Evolutionary conservation across 1,140 invertebrate genomes (phyloP).

Genomic region (Dendroctonus ponderosae): DNA sequence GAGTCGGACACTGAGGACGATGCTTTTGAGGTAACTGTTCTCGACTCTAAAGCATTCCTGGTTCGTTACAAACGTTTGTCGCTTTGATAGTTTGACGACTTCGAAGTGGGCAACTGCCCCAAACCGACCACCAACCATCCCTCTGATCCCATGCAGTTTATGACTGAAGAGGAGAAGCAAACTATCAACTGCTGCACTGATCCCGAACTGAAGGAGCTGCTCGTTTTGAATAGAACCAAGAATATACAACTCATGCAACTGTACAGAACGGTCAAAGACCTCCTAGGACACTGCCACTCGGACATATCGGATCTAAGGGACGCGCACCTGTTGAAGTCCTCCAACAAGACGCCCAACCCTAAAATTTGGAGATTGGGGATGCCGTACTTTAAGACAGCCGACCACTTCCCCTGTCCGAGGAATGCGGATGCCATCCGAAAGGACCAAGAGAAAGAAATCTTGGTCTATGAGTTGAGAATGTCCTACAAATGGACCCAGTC

Average conservation of each 20-base stretch:
- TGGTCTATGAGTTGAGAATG: conserved; percentile 35
- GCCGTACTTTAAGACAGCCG: conserved; percentile 47
- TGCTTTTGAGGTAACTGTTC: neutral
- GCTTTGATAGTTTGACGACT: neutral
- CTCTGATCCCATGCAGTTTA: conserved; percentile 6
- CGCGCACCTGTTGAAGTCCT: neutral
- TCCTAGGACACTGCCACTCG: conserved; percentile 33
- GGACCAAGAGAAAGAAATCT: conserved; percentile 37
- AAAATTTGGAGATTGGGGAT: conserved; percentile 40
- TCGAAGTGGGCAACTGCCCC: conserved; percentile 16
- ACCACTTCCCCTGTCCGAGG: conserved; percentile 39
- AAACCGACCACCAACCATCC: conserved; percentile 12
- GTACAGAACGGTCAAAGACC: conserved; percentile 38
- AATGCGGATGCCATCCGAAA: conserved; percentile 43
- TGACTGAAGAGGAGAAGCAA: conserved; percentile 34
- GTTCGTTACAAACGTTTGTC: conserved; percentile 1
- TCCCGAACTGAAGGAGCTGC: conserved; percentile 33
- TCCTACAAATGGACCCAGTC: conserved; percentile 35
- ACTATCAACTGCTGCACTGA: conserved; percentile 36
- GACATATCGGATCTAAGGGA: conserved; percentile 30
- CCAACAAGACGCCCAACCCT: neutral
- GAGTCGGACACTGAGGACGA: neutral
- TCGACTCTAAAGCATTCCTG: neutral
- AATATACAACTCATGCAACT: conserved; percentile 37
- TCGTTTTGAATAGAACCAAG: conserved; percentile 38